Percentiles rank a stretch among this genome's conserved stretches.
Conservation (phyloP, 1,140 invertebrate genomes). For the Vollenhovia emeryi region DNA sequence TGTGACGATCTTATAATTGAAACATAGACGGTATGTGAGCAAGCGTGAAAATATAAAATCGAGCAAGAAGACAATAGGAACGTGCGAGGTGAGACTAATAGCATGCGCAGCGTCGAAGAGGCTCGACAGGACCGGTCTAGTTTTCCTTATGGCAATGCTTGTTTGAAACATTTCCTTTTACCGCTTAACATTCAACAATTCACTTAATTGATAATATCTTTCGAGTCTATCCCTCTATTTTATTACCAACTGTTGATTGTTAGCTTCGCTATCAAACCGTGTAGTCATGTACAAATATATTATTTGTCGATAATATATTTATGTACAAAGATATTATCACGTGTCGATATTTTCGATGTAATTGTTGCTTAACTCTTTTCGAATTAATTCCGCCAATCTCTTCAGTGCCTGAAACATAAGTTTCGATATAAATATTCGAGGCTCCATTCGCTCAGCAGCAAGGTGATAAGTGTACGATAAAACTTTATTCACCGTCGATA, state of each 20-base stretch:
- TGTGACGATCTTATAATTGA: no score
- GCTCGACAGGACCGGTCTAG: no score
- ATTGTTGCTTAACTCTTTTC: slow-evolving; percentile 73
- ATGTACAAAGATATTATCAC: slow-evolving; percentile 54
- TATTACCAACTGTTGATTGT: neutral
- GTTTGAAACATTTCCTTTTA: neutral
- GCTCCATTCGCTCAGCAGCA: neutral
- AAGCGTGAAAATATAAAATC: no score
- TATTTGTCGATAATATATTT: neutral
- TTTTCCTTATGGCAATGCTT: no score
- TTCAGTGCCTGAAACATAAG: slow-evolving; percentile 77
- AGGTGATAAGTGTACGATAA: no score
- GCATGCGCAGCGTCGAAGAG: no score
- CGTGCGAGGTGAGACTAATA: no score
- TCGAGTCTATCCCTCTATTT: neutral
- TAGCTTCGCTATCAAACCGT: neutral
- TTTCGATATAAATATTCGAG: neutral
- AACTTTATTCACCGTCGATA: slow-evolving; percentile 9
- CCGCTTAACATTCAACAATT: neutral
- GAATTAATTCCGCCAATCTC: slow-evolving; percentile 79
- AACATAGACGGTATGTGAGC: no score
- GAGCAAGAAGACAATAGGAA: no score
- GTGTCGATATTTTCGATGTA: slow-evolving; percentile 73
- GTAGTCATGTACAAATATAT: neutral
- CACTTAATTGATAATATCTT: neutral